These are phyloP conservation scores for Pectinophora gossypiella DNA, from an alignment of 1,140 invertebrate genomes.

Conservation along the genomic window DNA sequence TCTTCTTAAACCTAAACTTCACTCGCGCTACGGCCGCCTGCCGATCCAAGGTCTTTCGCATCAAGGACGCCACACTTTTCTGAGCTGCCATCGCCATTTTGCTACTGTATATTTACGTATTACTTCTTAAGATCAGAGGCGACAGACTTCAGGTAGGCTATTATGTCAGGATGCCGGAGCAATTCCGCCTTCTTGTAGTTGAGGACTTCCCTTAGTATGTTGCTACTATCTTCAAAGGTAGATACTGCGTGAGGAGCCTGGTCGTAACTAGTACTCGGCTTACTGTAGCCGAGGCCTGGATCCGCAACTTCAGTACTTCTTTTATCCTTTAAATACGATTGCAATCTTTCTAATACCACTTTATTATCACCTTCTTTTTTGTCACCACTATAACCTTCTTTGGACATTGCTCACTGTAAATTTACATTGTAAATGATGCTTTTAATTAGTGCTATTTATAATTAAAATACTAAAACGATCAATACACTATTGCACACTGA, in stretches of 20 bases:
- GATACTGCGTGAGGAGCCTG: conserved; percentile 36
- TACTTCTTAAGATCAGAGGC: conserved; percentile 56
- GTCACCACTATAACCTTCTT: conserved; percentile 69
- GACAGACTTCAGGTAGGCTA: conserved; percentile 57
- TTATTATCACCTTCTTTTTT: conserved; percentile 68
- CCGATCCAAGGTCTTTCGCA: conserved; percentile 61
- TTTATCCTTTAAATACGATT: conserved; percentile 71
- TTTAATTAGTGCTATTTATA: too few species aligned
- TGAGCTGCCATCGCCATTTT: conserved; percentile 59
- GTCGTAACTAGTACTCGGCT: conserved; percentile 63
- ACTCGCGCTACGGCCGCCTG: conserved; percentile 44
- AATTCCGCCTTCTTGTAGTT: conserved; percentile 68
- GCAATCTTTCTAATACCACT: conserved; percentile 67
- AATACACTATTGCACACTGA: too few species aligned
- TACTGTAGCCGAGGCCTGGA: conserved; percentile 34
- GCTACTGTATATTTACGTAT: conserved; percentile 8
- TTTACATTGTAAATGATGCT: conserved; percentile 27
- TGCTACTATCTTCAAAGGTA: conserved; percentile 54
- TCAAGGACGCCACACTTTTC: conserved; percentile 61
- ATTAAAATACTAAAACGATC: too few species aligned
- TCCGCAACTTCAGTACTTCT: conserved; percentile 50
- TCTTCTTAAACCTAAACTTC: conserved; percentile 51
- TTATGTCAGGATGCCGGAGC: conserved; percentile 62
- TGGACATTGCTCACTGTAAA: conserved; percentile 48
- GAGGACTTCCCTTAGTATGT: conserved; percentile 64